A percentile compares a stretch with the other conserved stretches of the same genome.
phyloP scores from a whole-genome alignment of 2,888 invertebrate genomes.

The Papilio demoleus region DNA sequence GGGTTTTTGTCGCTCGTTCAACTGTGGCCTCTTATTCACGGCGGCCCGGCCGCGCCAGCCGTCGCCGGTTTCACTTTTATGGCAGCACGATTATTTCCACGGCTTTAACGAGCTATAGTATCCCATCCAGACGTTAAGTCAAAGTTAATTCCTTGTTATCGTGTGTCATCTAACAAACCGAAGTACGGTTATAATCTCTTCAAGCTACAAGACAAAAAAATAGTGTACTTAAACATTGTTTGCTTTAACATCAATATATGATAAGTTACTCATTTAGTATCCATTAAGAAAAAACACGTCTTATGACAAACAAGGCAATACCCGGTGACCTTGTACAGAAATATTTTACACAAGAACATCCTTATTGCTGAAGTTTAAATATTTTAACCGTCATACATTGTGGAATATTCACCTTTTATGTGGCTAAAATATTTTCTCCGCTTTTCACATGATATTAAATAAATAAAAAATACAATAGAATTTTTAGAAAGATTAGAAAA shows the following conservation, averaged over 20 bases:
- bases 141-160: constrained; percentile 19
- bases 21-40: constrained; percentile 55
- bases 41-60: constrained; percentile 44
- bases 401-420: too few species aligned
- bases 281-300: too few species aligned
- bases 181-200: neutral
- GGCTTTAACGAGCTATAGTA: constrained; percentile 37
- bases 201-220: neutral
- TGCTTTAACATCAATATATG: neutral
- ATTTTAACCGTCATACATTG: constrained; percentile 1
- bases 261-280: too few species aligned
- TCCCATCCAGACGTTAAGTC: constrained; percentile 23
- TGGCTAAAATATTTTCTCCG: too few species aligned
- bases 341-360: constrained; percentile 42
- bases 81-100: constrained; percentile 40
- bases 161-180: neutral
- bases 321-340: constrained; percentile 62
- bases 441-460: too few species aligned
- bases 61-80: constrained; percentile 48
- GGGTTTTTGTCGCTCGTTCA: constrained; percentile 57
- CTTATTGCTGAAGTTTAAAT: constrained; percentile 37
- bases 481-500: too few species aligned
- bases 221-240: neutral
- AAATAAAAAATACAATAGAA: too few species aligned
- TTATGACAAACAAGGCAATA: constrained; percentile 50